Conservation (phyloP, 2,797 vertebrate species). For the Pseudopleuronectes americanus region DNA sequence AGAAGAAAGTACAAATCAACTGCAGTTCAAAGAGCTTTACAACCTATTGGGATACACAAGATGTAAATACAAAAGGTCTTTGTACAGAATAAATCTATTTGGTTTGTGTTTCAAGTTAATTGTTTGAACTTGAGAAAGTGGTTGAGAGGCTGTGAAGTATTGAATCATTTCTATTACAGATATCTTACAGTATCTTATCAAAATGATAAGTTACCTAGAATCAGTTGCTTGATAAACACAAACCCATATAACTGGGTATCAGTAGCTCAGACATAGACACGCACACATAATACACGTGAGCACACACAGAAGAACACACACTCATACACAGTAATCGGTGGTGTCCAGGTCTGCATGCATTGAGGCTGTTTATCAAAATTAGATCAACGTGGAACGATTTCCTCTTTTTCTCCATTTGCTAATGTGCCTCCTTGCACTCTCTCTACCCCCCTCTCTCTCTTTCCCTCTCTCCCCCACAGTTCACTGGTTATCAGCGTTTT, state of each 20-base stretch:
- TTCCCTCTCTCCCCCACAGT: constrained; percentile 18
- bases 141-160: too few species aligned
- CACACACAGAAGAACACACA: not conserved
- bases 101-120: constrained; percentile 15
- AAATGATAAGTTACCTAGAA: constrained; percentile 32
- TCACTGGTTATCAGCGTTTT: constrained; percentile 60
- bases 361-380: constrained; percentile 71
- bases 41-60: not conserved
- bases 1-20: too few species aligned
- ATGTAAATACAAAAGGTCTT: not conserved
- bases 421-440: constrained; percentile 32
- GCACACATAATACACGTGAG: too few species aligned
- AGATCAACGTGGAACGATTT: constrained; percentile 69
- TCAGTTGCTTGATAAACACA: constrained; percentile 42
- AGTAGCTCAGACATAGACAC: constrained; percentile 16
- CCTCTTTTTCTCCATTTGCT: constrained; percentile 64
- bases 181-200: constrained; percentile 41
- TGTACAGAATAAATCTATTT: not conserved
- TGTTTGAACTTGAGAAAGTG: not conserved
- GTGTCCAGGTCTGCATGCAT: constrained; percentile 35
- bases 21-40: too few species aligned
- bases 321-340: not conserved
- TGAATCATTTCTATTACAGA: constrained; percentile 9
- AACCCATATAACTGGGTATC: constrained; percentile 29
- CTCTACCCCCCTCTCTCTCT: not conserved